Conservation (phyloP, 2,113 vertebrate species). For the Pachycephala philippinensis region DNA sequence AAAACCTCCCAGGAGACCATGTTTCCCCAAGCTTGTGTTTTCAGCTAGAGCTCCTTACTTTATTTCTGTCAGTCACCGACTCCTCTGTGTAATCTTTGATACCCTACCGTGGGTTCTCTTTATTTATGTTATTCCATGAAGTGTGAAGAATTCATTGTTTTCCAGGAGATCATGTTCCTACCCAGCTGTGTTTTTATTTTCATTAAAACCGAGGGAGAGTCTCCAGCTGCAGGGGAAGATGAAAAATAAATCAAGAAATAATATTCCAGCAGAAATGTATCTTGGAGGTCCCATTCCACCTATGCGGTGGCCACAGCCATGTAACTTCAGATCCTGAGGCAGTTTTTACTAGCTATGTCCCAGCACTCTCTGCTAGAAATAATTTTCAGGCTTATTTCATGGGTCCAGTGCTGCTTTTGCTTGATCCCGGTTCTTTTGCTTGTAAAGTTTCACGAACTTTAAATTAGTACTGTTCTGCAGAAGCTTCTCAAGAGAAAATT, state of each 20-base stretch:
- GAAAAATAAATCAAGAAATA: slow-evolving; percentile 25
- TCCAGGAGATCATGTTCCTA: slow-evolving; percentile 13
- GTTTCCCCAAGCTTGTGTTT: background rate
- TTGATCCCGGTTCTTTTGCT: background rate
- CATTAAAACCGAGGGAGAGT: slow-evolving; percentile 9
- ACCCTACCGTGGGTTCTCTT: background rate
- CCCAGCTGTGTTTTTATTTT: slow-evolving; percentile 38
- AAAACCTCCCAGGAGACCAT: background rate
- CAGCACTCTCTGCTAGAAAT: background rate
- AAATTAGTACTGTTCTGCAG: background rate
- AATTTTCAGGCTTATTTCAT: background rate
- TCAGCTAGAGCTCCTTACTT: background rate
- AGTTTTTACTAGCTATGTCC: background rate
- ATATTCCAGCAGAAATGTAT: background rate
- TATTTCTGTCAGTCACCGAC: background rate
- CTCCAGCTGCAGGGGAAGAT: background rate
- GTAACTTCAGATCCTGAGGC: background rate
- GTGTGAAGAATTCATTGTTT: slow-evolving; percentile 46
- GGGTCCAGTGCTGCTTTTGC: background rate
- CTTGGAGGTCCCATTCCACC: background rate
- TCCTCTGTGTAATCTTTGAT: slow-evolving; percentile 1
- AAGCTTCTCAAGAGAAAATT: background rate
- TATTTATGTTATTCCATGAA: slow-evolving; percentile 21
- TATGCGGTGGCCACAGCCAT: background rate
- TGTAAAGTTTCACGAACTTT: background rate